Evolutionary conservation across 2,888 invertebrate species (phyloP), one percentile per base, ranked within the genome.

Genomic region (Lycocerus yunnanus): DNA sequence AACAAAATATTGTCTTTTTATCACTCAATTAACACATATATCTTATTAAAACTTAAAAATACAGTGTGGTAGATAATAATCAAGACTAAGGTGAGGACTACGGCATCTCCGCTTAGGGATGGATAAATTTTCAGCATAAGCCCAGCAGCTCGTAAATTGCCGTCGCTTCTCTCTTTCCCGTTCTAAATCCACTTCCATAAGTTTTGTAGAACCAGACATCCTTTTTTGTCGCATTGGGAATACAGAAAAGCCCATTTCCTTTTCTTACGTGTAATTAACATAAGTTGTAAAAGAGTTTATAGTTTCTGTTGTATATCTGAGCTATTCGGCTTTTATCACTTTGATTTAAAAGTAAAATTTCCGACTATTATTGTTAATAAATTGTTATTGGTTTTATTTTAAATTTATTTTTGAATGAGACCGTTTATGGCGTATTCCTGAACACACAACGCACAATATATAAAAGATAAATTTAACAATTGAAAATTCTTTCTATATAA

Each of bases 121-220:
- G 83, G 83, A 84, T 84, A 84, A 84, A 84, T 84, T 84, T 82
- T 78, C 80, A 81, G 78, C 81, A 82, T 84, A 84, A 84, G 82
- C 84, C 84, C 82, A 82, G 82, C 82, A 82, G 84, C 82, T 84
- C 85, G 84, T 85, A 85, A 85, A 85, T 85, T 84, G 82, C 77
- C 69, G 74, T 77, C 80, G 81, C 80, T 79, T 80, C 79, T 80
- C 80, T 79, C 80, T 75, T 78, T 82, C 80, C 81, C 80, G 78
- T 77, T 80, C 80, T 78, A 84, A 84, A 84, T 84, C 84, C 84
- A 82, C 80, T 83, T 83, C 84, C 81, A 82, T 83, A 82, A 84
- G 83, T 84, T 82, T 81, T 80, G 80, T 80, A 80, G 81, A 78
- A 77, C 76, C 75, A 69, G 71, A 69, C 72, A 78, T 72, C 71